phyloP scores from a whole-genome alignment of 2,888 invertebrate genomes.

The Dichetophora obliterata region DNA sequence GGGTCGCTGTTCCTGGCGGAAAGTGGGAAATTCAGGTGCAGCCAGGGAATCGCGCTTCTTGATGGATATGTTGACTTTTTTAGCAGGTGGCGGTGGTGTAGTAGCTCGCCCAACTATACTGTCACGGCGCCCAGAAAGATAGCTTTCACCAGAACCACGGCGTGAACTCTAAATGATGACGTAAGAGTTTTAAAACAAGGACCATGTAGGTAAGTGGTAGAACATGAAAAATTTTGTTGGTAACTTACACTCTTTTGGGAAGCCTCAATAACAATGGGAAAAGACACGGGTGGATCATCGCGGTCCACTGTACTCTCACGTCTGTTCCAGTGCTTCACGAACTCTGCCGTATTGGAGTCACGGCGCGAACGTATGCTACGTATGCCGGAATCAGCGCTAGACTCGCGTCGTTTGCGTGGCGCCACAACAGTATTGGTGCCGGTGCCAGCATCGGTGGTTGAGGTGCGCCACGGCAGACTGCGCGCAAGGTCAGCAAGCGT shows the following conservation, averaged over 20 bases:
- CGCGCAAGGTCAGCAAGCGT: constrained; percentile 90
- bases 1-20: constrained; percentile 76
- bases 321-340: constrained; percentile 79
- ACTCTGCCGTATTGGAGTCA: constrained; percentile 82
- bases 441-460: constrained; percentile 63
- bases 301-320: constrained; percentile 73
- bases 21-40: constrained; percentile 71
- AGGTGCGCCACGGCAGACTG: constrained; percentile 85
- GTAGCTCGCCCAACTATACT: constrained; percentile 72
- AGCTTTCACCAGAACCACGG: constrained; percentile 78
- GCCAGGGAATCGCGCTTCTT: constrained; percentile 74
- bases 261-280: constrained; percentile 58
- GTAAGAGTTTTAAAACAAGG: not conserved
- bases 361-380: constrained; percentile 81
- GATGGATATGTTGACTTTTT: constrained; percentile 76
- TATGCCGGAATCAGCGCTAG: constrained; percentile 88
- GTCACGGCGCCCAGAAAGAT: constrained; percentile 78
- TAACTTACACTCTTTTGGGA: constrained; percentile 55
- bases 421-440: constrained; percentile 70
- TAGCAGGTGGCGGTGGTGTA: constrained; percentile 70
- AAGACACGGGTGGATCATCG: constrained; percentile 61
- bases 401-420: constrained; percentile 83
- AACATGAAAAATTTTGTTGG: not conserved
- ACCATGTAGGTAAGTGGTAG: constrained; percentile 32
- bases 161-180: constrained; percentile 64